Base-by-base conservation (phyloP, 2,797 vertebrate genomes). In the Nothura maculosa region DNA sequence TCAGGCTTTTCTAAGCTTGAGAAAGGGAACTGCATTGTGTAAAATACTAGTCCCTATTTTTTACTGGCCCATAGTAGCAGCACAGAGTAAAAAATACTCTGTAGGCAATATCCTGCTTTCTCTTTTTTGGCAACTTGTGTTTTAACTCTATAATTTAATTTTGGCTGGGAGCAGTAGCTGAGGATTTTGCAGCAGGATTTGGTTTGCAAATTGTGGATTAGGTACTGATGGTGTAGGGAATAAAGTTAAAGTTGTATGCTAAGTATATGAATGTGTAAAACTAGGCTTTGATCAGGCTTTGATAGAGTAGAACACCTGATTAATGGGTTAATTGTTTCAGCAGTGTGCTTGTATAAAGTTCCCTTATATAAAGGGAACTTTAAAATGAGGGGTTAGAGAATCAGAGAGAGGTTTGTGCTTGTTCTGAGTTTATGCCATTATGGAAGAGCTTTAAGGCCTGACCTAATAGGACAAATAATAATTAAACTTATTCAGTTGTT, bases 401-500 rank as follows among this genome's bases (percentile, higher is more conserved):
- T 48, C 36, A 32, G 55, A 22, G 19, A 81, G 28, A 13, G 85
- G 52, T 40, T 76, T 86, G 47, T 1, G 1, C 32, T 66, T 6
- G 1, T 34, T 85, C 48, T 42, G 38, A 25, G 7, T 85, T 78
- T 63, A 12, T 69, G 32, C 43, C 25, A 3, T 50, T 81, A 40
- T 7, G 3, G 84, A 66, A 93, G 70, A 83, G 50, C 87, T 95
- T 52, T 83, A 68, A 92, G 30, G 43, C 43, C 16, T 38, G 73
- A 32, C 40, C 40, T 38, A 68, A 54, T 6, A 47, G 77, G 76
- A 93, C 76, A 90, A 96, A 92, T 94, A 92, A 93, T 85, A 94
- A 87, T 93, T 87, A 92, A 75, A 30, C 32, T 69, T 93, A 50
- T 40, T 88, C 62, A 40, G 45, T 93, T 93, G 68, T 58, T 55